Percentiles rank a stretch among this genome's conserved stretches.
Conservation (phyloP, 2,113 vertebrate genomes). For the Morone saxatilis region DNA sequence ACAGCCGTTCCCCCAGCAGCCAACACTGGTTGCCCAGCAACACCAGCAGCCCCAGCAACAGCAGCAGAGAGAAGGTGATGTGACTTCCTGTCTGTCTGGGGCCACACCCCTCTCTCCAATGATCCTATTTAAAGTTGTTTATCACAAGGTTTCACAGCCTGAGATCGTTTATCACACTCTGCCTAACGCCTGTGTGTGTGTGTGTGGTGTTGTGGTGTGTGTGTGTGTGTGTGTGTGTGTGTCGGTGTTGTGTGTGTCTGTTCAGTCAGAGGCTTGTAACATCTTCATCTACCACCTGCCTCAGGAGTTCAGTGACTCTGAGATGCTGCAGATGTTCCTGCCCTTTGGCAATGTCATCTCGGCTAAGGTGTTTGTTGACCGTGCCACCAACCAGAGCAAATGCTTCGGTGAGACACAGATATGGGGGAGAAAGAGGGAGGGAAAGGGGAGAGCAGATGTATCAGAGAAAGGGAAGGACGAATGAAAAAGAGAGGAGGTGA, state of each 20-base stretch:
- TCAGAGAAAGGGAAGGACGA: conserved; percentile 31
- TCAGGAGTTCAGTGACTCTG: conserved; percentile 97
- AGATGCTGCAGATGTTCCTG: conserved; percentile 98
- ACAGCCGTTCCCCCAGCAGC: conserved; percentile 91
- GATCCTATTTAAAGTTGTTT: conserved; percentile 66
- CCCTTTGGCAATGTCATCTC: conserved; percentile 98
- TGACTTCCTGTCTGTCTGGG: conserved; percentile 70
- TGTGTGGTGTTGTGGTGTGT: conserved; percentile 40
- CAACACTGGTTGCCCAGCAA: conserved; percentile 89
- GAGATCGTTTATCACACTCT: conserved; percentile 49
- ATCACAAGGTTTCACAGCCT: conserved; percentile 20
- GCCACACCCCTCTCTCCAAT: conserved; percentile 61
- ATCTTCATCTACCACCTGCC: conserved; percentile 99
- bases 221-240: conserved; percentile 41
- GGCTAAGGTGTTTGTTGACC: conserved; percentile 97
- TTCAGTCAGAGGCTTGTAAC: conserved; percentile 96
- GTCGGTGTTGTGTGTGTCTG: conserved; percentile 38
- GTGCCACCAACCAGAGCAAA: conserved; percentile 99
- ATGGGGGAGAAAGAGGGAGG: conserved; percentile 1
- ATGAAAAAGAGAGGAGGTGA: conserved; percentile 19
- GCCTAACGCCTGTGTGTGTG: conserved; percentile 42
- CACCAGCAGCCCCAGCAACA: conserved; percentile 90
- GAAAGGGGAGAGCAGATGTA: conserved; percentile 11
- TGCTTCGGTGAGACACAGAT: conserved; percentile 91
- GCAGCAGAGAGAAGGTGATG: conserved; percentile 90